These are phyloP conservation scores for Fukomys damarensis DNA, from an alignment of 2,113 vertebrate species.

Conservation along the genomic window DNA sequence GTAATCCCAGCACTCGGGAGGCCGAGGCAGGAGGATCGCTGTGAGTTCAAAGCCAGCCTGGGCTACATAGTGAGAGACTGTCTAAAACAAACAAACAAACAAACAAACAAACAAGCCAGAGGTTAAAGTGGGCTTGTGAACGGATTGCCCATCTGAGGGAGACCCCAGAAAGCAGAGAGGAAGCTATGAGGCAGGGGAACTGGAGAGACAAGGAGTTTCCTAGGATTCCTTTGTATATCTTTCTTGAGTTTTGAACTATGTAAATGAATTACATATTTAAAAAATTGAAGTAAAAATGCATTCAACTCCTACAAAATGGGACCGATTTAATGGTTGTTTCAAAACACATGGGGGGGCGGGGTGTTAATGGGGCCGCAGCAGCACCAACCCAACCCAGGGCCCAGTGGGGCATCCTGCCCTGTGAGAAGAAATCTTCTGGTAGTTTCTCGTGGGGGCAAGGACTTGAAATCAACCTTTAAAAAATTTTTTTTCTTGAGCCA, in stretches of 20 bases:
- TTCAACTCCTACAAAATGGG: not conserved
- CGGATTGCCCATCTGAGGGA: not conserved
- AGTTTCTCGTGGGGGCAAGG: not conserved
- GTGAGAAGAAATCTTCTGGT: not conserved
- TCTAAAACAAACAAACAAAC: not conserved
- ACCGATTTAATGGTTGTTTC: not conserved
- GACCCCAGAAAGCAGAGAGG: not conserved
- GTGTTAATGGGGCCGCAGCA: too few relatives aligned
- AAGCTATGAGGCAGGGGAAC: not conserved
- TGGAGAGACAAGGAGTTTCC: not conserved
- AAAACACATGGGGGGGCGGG: not conserved
- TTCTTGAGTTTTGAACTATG: not conserved
- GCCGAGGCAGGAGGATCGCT: not conserved
- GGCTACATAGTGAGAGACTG: not conserved
- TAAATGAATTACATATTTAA: not conserved
- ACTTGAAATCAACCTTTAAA: not conserved
- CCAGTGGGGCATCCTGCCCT: not conserved
- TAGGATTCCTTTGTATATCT: fast-evolving
- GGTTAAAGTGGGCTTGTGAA: not conserved
- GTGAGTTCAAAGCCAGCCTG: not conserved
- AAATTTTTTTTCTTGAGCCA: too few relatives aligned
- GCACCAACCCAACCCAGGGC: not conserved
- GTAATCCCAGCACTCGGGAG: not conserved
- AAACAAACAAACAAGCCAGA: too few relatives aligned
- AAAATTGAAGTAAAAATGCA: not conserved